Evolutionary conservation across 1,140 invertebrate genomes (phyloP).

Genomic region (Hypothenemus hampei): DNA sequence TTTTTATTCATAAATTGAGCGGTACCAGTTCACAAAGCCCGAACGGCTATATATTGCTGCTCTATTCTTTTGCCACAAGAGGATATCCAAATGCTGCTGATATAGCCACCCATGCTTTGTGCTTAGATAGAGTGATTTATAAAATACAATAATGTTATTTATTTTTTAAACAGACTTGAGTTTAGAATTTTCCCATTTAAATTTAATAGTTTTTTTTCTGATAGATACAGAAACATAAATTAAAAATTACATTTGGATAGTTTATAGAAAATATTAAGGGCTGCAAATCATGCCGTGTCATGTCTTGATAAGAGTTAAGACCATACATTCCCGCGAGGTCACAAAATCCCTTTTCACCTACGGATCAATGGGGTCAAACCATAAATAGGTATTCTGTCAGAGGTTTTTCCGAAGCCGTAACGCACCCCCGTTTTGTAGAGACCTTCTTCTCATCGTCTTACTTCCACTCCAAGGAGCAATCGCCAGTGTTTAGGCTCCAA

Average conservation of each 20-base stretch:
- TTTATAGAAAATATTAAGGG: conserved; percentile 12
- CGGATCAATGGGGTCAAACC: conserved; percentile 37
- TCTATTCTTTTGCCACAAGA: conserved; percentile 36
- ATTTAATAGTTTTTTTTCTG: too few relatives aligned
- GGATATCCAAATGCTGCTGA: conserved; percentile 36
- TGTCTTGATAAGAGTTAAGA: conserved; percentile 29
- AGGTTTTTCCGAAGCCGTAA: conserved; percentile 24
- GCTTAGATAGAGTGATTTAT: conserved; percentile 36
- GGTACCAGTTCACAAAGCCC: conserved; percentile 35
- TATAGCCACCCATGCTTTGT: conserved; percentile 31
- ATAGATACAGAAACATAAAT: too few relatives aligned
- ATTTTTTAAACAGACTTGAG: too few relatives aligned
- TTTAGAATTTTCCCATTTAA: too few relatives aligned
- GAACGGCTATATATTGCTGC: conserved; percentile 35
- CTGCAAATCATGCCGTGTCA: conserved; percentile 26
- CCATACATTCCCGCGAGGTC: conserved; percentile 27
- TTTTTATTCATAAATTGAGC: conserved; percentile 41
- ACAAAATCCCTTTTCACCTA: conserved; percentile 34
- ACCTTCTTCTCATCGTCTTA: conserved; percentile 33
- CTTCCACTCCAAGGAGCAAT: conserved; percentile 34
- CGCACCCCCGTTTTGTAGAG: conserved; percentile 23
- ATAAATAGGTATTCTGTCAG: conserved; percentile 39
- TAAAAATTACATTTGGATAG: conserved; percentile 6
- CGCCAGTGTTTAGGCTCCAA: conserved; percentile 30
- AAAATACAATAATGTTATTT: too few relatives aligned